phyloP scores from a whole-genome alignment of 2,888 invertebrate genomes.

The Leptopilina drosophilae region DNA sequence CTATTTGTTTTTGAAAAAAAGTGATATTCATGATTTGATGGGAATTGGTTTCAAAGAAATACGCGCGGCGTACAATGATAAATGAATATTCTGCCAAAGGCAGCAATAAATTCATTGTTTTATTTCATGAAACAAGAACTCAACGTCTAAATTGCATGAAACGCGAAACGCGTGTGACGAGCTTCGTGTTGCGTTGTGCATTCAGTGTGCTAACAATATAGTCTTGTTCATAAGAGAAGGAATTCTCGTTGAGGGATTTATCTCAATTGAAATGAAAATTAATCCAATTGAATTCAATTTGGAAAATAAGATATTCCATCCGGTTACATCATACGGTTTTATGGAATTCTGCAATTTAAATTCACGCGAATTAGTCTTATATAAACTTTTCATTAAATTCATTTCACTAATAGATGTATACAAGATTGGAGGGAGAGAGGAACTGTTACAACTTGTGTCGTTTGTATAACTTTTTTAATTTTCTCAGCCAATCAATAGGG shows the following conservation, averaged over 20 bases:
- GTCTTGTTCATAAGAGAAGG: not conserved
- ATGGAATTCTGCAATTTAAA: no score
- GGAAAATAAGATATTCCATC: no score
- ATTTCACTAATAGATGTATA: not conserved
- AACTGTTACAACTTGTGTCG: not conserved
- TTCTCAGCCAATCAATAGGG: not conserved
- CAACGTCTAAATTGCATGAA: not conserved
- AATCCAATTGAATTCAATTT: no score
- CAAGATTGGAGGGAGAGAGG: not conserved
- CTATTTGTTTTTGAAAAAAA: not conserved
- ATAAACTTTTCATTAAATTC: not conserved
- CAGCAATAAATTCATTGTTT: conserved; percentile 2
- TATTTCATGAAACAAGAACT: not conserved
- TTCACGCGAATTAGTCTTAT: no score
- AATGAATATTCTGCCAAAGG: not conserved
- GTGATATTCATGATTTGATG: not conserved
- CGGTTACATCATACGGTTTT: no score
- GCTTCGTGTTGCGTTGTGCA: not conserved
- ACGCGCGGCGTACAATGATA: not conserved
- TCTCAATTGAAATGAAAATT: no score
- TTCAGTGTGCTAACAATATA: not conserved
- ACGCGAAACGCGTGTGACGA: not conserved
- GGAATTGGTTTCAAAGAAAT: not conserved
- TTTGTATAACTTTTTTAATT: conserved; percentile 29
- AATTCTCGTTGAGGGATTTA: no score